A percentile compares a stretch with the other conserved stretches of the same genome.
These are phyloP conservation scores for Anodontia alba DNA, from an alignment of 2,888 invertebrate genomes.

Conservation along the genomic window DNA sequence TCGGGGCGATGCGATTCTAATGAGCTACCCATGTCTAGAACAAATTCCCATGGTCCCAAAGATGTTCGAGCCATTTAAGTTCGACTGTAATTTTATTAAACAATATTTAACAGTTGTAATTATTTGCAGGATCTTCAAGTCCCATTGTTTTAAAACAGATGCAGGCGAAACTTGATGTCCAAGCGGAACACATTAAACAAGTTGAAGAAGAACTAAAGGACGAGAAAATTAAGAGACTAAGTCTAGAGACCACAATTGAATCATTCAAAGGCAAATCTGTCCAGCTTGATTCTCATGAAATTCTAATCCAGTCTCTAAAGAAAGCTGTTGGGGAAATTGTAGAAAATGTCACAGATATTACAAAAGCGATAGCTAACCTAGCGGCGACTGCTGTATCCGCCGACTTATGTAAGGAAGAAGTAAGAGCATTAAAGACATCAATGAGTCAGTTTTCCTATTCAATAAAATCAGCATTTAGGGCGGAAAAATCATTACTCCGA, in stretches of 20 bases:
- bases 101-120: too few species aligned
- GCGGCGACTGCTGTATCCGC: neutral
- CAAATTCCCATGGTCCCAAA: too few species aligned
- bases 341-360: neutral
- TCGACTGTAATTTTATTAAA: too few species aligned
- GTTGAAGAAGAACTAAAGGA: neutral
- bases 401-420: neutral
- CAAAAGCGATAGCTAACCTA: neutral
- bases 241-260: neutral
- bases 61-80: too few species aligned
- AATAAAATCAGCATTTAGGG: neutral
- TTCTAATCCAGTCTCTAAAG: neutral
- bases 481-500: neutral
- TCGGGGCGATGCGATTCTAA: too few species aligned
- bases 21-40: too few species aligned
- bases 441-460: neutral
- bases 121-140: neutral
- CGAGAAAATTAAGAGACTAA: neutral
- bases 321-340: neutral
- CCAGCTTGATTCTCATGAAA: neutral
- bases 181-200: neutral
- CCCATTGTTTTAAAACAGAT: neutral
- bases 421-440: neutral
- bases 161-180: neutral
- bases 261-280: neutral